Evolutionary conservation across 2,113 vertebrate genomes (phyloP).

Genomic region (Plestiodon gilberti): DNA sequence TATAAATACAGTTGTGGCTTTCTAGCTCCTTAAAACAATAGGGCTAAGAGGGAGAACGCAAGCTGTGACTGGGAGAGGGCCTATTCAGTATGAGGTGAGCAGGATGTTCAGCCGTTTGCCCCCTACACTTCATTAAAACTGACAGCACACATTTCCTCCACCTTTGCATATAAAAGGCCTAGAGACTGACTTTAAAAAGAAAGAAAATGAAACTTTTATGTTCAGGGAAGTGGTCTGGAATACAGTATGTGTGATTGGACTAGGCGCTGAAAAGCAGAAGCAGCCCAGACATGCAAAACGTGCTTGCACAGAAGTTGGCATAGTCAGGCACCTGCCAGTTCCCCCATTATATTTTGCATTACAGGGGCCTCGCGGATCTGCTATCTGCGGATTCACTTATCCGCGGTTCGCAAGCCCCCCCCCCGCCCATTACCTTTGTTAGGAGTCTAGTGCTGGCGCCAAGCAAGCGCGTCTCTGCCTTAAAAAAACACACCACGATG

Average conservation of each 20-base stretch:
- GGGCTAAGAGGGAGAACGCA: not conserved
- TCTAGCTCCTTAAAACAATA: not conserved
- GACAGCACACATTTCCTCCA: not conserved
- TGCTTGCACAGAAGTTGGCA: no score
- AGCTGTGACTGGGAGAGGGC: not conserved
- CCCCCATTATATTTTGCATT: no score
- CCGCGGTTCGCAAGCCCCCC: no score
- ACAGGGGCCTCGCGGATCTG: no score
- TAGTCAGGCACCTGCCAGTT: not conserved
- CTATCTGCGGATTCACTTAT: no score
- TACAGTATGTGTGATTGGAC: not conserved
- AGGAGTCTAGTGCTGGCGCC: no score
- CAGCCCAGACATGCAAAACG: not conserved
- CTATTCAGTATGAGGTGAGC: not conserved
- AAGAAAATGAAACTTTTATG: not conserved
- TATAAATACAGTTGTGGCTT: not conserved
- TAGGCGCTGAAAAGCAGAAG: not conserved
- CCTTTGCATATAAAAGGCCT: not conserved
- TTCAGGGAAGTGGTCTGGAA: not conserved
- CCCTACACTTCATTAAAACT: not conserved
- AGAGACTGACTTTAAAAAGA: not conserved
- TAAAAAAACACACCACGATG: no score
- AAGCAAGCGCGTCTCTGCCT: no score
- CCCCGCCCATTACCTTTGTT: no score
- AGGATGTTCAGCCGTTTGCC: not conserved